Evolutionary conservation across 1,140 invertebrate genomes (phyloP).

Genomic region (Sycophila sp.): DNA sequence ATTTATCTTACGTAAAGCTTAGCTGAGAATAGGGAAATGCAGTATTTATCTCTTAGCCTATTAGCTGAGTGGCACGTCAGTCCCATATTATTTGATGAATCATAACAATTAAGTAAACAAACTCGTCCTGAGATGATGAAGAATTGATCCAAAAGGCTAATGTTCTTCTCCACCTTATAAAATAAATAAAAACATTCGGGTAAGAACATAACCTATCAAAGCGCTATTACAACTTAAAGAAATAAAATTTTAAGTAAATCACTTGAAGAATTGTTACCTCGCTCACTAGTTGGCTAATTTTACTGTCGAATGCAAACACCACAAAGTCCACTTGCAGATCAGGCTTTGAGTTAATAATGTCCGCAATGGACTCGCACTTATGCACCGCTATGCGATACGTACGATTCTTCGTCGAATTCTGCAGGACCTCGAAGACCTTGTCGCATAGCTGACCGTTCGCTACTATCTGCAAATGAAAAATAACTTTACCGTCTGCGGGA

Average conservation of each 20-base stretch:
- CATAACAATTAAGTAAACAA: conserved; percentile 55
- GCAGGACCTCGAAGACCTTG: conserved; percentile 50
- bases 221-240: too few species aligned
- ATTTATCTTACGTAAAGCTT: conserved; percentile 53
- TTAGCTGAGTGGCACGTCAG: conserved; percentile 46
- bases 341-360: conserved; percentile 42
- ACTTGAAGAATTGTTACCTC: conserved; percentile 53
- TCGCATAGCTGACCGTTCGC: conserved; percentile 50
- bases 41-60: conserved; percentile 53
- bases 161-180: conserved; percentile 57
- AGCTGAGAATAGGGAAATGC: conserved; percentile 51
- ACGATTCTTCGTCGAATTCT: conserved; percentile 42
- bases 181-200: conserved; percentile 33
- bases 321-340: conserved; percentile 56
- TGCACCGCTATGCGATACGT: conserved; percentile 50
- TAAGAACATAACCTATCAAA: conserved; percentile 29
- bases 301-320: conserved; percentile 57
- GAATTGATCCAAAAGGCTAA: conserved; percentile 52
- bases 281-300: conserved; percentile 41
- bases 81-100: conserved; percentile 43
- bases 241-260: too few species aligned
- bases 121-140: conserved; percentile 51
- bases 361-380: conserved; percentile 52
- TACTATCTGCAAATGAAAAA: conserved; percentile 49
- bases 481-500: background rate